Conservation (phyloP, 2,888 invertebrate genomes). For the Gymnoscelis rufifasciata region DNA sequence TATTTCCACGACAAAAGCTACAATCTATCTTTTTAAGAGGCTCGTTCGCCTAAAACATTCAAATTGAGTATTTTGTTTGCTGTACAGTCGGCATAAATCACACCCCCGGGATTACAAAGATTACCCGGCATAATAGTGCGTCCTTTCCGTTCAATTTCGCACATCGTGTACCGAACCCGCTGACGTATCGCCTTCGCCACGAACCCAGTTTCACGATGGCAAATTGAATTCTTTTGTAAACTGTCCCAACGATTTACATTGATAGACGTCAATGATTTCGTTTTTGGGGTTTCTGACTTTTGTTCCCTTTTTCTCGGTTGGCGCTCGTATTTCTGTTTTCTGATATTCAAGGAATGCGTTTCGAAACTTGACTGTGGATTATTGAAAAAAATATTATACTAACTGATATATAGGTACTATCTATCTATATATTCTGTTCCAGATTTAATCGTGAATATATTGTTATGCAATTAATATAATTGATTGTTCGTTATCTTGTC, state of each 20-base stretch:
- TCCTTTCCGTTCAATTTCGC: conserved; percentile 61
- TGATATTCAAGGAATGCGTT: no score
- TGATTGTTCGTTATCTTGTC: no score
- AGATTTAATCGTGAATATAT: no score
- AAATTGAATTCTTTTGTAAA: conserved; percentile 52
- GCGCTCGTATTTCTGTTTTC: neutral
- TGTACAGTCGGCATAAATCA: conserved; percentile 30
- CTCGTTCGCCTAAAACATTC: conserved; percentile 27
- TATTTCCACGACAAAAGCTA: conserved; percentile 22
- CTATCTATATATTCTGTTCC: no score
- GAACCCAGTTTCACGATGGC: conserved; percentile 47
- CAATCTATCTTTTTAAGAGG: conserved; percentile 26
- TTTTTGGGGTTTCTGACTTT: conserved; percentile 2
- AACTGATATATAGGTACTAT: no score
- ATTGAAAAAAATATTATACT: no score
- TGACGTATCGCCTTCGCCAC: conserved; percentile 50
- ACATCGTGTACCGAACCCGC: conserved; percentile 49
- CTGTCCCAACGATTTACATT: conserved; percentile 30
- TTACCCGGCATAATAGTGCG: conserved; percentile 53
- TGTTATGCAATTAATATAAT: no score
- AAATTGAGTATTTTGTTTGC: conserved; percentile 32
- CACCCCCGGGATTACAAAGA: conserved; percentile 48
- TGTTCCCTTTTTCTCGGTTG: neutral
- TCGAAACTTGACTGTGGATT: no score
- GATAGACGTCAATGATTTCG: conserved; percentile 14